A percentile compares a stretch with the other conserved stretches of the same genome.
Evolutionary conservation across 2,113 vertebrate genomes (phyloP).

Genomic region (zebrafish (Danio rerio)): DNA sequence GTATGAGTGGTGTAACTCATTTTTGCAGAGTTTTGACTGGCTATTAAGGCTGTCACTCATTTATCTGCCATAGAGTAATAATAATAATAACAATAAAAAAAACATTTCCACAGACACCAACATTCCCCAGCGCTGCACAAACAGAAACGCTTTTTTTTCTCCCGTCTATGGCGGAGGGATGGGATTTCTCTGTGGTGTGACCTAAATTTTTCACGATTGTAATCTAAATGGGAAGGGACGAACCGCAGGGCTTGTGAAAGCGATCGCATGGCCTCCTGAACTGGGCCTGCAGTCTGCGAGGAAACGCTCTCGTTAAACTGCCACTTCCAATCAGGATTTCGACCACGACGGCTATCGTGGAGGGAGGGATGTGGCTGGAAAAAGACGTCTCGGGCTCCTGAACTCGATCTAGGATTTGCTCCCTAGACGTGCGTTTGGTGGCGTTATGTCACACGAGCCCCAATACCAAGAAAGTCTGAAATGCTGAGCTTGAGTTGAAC

Average conservation of each 20-base stretch:
- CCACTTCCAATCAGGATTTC: slow-evolving; percentile 57
- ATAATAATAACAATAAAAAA: not conserved
- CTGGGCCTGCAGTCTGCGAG: slow-evolving; percentile 46
- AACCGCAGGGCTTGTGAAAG: slow-evolving; percentile 56
- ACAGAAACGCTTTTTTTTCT: not conserved
- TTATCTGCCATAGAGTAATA: not conserved
- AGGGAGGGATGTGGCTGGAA: slow-evolving; percentile 8
- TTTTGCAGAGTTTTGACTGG: not conserved
- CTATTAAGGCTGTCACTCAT: not conserved
- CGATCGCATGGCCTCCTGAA: slow-evolving; percentile 51
- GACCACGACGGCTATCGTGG: slow-evolving; percentile 34
- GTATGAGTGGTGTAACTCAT: no score
- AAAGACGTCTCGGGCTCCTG: slow-evolving; percentile 28
- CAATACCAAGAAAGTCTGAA: slow-evolving; percentile 21
- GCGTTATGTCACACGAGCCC: slow-evolving; percentile 51
- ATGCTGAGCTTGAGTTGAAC: not conserved
- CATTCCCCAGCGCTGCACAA: not conserved
- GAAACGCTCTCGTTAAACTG: slow-evolving; percentile 61
- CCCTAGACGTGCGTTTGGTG: slow-evolving; percentile 43
- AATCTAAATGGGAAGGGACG: slow-evolving; percentile 55
- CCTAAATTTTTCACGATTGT: slow-evolving; percentile 57
- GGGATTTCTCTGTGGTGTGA: slow-evolving; percentile 45
- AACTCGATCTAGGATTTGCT: slow-evolving; percentile 40
- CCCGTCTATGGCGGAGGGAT: not conserved
- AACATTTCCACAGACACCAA: not conserved